Base-by-base conservation (phyloP, 2,888 invertebrate species). In the Drosophila recens region DNA sequence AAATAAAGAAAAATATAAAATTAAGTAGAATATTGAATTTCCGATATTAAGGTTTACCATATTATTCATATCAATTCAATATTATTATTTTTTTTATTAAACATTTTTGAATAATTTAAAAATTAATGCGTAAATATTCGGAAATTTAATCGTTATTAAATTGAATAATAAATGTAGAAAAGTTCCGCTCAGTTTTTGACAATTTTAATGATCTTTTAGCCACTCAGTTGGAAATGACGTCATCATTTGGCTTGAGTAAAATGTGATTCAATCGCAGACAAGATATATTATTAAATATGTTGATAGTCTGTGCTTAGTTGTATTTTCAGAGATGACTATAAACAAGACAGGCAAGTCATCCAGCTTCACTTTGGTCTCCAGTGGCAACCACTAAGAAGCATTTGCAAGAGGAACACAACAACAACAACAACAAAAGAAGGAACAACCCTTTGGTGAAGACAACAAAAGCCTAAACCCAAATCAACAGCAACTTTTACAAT, bases 401-500 rank as follows among this genome's bases (percentile, higher is more conserved):
- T 57, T 65, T 56, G 75, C 53, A 49, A 49, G 67, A 40, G 40
- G 57, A 53, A 30, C 17, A 40, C 27, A 49, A 27, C 52, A 48
- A 23, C 27, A 38, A 38, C 36, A 36, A 34, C 11, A 34, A 4
- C 13, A 36, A 0, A 5, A 34, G 54, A 20, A 45, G 56, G 56
- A 33, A 36, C 63, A 78, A 69, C 66, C 78, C 69, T 78, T 78
- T 64, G 9, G 20, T 43, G 17, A 17, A 23, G 15, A 48, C 45
- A 79, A 70, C 80, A 82, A 80, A 79, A 68, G 80, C 72, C 62
- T 72, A 80, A 72, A 64, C 79, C 72, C 83, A 79, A 72, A 79
- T 79, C 82, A 79, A 70, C 80, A 53, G 70, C 82, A 82, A 82
- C 63, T 79, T 72, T 75, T 72, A 70, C 80, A 79, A 82, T 79